Evolutionary conservation across 2,113 vertebrate genomes (phyloP).

Genomic region (Melanocharis versteri): DNA sequence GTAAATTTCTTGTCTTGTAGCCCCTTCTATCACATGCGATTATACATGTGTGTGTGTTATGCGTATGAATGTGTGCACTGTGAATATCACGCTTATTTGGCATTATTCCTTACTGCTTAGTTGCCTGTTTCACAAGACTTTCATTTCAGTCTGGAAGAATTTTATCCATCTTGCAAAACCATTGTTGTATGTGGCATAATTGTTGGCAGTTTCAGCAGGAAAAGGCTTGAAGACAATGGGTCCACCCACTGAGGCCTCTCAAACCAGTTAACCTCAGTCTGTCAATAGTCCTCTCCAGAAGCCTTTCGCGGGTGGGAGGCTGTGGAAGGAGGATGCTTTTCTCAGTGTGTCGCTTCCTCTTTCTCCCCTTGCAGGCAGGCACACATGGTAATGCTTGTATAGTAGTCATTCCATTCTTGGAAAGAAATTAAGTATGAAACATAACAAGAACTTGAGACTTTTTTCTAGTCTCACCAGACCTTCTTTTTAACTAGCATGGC

Average conservation of each 20-base stretch:
- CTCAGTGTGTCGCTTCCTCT: background rate
- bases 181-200: background rate
- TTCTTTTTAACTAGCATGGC: background rate
- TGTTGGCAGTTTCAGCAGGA: background rate
- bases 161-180: background rate
- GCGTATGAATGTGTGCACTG: background rate
- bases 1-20: constrained; percentile 48
- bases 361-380: background rate
- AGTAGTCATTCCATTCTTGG: background rate
- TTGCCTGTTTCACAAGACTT: background rate
- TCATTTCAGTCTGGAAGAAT: background rate
- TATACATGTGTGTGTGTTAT: background rate
- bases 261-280: background rate
- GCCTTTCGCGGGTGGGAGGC: background rate
- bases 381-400: background rate
- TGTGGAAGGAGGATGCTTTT: background rate
- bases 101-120: background rate
- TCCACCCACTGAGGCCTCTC: background rate
- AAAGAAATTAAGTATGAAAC: background rate
- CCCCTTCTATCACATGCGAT: constrained; percentile 10
- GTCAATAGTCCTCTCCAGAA: background rate
- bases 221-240: background rate
- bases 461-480: background rate
- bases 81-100: background rate
- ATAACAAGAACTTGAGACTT: background rate